Evolutionary conservation across 2,113 vertebrate genomes (phyloP).

Genomic region (Carettochelys insculpta): DNA sequence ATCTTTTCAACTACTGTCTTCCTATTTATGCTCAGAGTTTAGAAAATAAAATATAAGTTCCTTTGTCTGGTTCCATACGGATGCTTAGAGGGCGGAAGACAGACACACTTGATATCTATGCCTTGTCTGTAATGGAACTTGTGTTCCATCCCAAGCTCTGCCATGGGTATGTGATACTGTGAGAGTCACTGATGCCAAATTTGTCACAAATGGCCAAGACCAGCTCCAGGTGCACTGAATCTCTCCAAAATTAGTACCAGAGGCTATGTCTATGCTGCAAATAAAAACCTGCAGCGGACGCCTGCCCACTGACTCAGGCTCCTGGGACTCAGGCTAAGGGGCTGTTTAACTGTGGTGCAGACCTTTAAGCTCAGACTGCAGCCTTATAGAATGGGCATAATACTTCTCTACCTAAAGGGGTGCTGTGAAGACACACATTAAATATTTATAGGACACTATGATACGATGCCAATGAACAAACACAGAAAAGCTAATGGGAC

Average conservation of each 20-base stretch:
- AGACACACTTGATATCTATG: neutral
- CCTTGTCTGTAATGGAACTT: neutral
- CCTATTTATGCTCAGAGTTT: neutral
- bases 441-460: neutral
- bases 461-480: neutral
- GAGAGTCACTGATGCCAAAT: neutral
- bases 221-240: neutral
- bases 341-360: neutral
- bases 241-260: neutral
- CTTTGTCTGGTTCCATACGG: neutral
- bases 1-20: slow-evolving; percentile 22
- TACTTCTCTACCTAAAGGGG: neutral
- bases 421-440: neutral
- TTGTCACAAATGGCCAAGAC: neutral
- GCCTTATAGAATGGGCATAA: neutral
- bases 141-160: neutral
- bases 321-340: neutral
- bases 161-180: neutral
- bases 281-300: neutral
- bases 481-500: neutral
- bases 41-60: neutral
- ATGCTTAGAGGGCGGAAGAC: neutral
- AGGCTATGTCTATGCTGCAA: neutral
- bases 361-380: neutral
- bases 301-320: neutral